A percentile compares a stretch with the other conserved stretches of the same genome.
Evolutionary conservation across 2,113 vertebrate genomes (phyloP).

Genomic region (Melanostigma gelatinosum): DNA sequence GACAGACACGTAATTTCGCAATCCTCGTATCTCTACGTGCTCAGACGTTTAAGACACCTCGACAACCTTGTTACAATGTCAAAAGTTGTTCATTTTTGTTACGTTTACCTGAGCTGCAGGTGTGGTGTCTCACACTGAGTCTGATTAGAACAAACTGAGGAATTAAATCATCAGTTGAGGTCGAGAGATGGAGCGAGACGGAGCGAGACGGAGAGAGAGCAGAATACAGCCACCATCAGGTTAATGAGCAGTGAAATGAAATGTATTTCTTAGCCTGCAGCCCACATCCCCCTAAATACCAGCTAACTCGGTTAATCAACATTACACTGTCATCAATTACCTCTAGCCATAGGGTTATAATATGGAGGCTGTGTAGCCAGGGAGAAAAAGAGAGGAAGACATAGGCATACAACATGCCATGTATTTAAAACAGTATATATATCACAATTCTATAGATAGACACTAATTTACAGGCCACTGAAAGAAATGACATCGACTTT

Average conservation of each 20-base stretch:
- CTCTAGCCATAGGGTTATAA: constrained; percentile 43
- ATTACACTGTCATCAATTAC: constrained; percentile 73
- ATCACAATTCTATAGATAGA: not conserved
- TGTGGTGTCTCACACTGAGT: constrained; percentile 11
- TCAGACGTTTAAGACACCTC: not conserved
- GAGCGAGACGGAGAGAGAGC: constrained; percentile 15
- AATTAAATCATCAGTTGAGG: constrained; percentile 59
- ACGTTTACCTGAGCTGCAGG: constrained; percentile 1
- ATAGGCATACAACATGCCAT: not conserved
- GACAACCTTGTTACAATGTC: not conserved
- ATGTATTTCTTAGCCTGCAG: constrained; percentile 71
- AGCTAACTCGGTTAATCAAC: constrained; percentile 73
- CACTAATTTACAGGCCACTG: not conserved
- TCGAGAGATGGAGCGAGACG: constrained; percentile 9
- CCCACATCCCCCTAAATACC: constrained; percentile 67
- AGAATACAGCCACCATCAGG: constrained; percentile 56
- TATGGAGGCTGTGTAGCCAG: not conserved
- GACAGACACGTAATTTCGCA: not conserved
- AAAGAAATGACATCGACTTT: not conserved
- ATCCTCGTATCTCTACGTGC: not conserved
- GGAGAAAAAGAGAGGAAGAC: not conserved
- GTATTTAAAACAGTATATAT: not conserved
- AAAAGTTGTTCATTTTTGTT: not conserved
- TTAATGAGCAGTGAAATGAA: constrained; percentile 80
- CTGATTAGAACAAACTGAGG: constrained; percentile 35